These are phyloP conservation scores for Crocallis elinguaria DNA, from an alignment of 2,888 invertebrate species.

Conservation along the genomic window DNA sequence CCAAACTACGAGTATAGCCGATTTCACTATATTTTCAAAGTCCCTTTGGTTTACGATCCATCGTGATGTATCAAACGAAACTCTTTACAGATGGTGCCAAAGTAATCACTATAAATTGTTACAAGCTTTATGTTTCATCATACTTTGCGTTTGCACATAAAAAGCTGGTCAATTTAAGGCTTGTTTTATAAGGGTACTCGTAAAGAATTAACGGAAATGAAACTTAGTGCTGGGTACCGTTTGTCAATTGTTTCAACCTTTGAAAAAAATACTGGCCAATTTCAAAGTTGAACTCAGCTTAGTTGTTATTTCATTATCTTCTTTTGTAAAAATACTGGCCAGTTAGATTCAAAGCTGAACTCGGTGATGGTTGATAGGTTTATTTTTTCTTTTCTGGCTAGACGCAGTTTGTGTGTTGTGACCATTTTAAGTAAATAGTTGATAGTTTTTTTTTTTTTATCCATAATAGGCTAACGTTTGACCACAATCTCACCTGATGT, in stretches of 20 bases:
- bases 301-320: too few species aligned
- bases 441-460: too few species aligned
- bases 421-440: too few species aligned
- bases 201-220: neutral
- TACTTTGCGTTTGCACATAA: conserved; percentile 16
- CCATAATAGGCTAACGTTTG: too few species aligned
- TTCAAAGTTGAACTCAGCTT: neutral
- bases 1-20: conserved; percentile 40
- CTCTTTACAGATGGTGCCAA: conserved; percentile 47
- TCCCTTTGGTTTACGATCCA: conserved; percentile 52
- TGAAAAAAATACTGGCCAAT: neutral
- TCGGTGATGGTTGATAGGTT: too few species aligned
- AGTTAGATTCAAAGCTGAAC: too few species aligned
- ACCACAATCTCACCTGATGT: too few species aligned
- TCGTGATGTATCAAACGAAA: conserved; percentile 42
- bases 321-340: too few species aligned
- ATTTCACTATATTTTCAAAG: conserved; percentile 50
- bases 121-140: conserved; percentile 43
- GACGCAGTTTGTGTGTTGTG: too few species aligned
- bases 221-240: neutral
- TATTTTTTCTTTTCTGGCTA: too few species aligned
- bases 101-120: conserved; percentile 50
- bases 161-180: conserved; percentile 24
- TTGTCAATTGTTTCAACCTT: neutral
- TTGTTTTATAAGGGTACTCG: conserved; percentile 33